Percentiles rank a stretch among this genome's conserved stretches.
Evolutionary conservation across 1,140 invertebrate genomes (phyloP).

Genomic region (Melipona quadrifasciata): DNA sequence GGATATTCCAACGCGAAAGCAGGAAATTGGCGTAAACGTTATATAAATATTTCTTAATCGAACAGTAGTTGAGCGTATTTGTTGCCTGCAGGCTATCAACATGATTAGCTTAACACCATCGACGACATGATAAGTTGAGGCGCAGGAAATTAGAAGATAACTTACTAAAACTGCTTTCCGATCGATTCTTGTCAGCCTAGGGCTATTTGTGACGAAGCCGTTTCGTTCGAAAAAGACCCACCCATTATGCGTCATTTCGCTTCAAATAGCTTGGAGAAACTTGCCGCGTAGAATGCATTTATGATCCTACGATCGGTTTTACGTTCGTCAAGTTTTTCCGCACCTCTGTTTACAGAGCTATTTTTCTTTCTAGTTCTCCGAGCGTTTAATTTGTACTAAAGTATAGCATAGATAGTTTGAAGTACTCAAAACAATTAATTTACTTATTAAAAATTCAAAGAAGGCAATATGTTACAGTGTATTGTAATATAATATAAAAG

Average conservation of each 20-base stretch:
- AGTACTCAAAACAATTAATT: too few relatives aligned
- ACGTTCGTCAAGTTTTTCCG: not conserved
- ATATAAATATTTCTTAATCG: not conserved
- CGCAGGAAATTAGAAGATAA: conserved; percentile 54
- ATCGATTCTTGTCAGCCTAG: conserved; percentile 49
- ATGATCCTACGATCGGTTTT: not conserved
- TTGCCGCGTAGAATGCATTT: not conserved
- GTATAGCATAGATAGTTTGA: too few relatives aligned
- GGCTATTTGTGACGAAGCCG: conserved; percentile 44
- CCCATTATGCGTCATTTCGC: conserved; percentile 35
- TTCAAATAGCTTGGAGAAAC: conserved; percentile 3
- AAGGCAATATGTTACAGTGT: too few relatives aligned
- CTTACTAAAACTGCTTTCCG: conserved; percentile 55
- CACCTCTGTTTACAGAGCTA: not conserved
- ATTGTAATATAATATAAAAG: too few relatives aligned
- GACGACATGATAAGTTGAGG: conserved; percentile 44
- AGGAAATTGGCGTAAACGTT: not conserved
- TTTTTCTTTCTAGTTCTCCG: not conserved
- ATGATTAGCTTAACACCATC: conserved; percentile 41
- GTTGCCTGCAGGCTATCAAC: conserved; percentile 18
- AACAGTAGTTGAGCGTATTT: not conserved
- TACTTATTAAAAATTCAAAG: too few relatives aligned
- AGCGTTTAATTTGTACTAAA: too few relatives aligned
- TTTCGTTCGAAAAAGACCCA: conserved; percentile 37
- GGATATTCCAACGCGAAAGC: not conserved